Percentiles rank a stretch among this genome's conserved stretches.
phyloP scores from a whole-genome alignment of 2,797 vertebrate species.

The Platyrinchus mystaceus region DNA sequence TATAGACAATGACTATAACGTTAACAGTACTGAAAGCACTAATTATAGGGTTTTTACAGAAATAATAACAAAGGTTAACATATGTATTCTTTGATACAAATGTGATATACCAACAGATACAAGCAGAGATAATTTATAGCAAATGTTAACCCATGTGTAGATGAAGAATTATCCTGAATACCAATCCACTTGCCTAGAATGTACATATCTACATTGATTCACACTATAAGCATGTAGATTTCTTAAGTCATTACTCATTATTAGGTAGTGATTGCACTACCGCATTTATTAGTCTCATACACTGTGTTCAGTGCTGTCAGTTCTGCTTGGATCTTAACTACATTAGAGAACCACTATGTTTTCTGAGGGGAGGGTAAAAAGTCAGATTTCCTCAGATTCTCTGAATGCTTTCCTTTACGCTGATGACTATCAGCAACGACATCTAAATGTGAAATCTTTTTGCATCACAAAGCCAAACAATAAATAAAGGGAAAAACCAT shows the following conservation, averaged over 20 bases:
- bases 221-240: accelerated
- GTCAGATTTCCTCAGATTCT: neutral
- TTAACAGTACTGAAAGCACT: neutral
- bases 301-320: neutral
- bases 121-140: neutral
- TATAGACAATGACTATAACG: neutral
- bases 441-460: neutral
- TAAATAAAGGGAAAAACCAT: neutral
- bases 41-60: neutral
- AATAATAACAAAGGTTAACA: neutral
- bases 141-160: neutral
- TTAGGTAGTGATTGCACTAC: neutral
- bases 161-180: neutral
- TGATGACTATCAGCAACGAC: neutral
- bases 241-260: neutral
- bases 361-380: neutral
- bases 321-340: neutral
- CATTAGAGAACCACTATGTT: neutral
- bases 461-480: neutral
- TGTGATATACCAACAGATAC: neutral
- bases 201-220: neutral
- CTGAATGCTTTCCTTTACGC: neutral
- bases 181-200: neutral
- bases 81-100: neutral
- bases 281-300: neutral